Percentiles rank a stretch among this genome's conserved stretches.
Conservation (phyloP, 1,140 invertebrate species). For the Euwallacea fornicatus region DNA sequence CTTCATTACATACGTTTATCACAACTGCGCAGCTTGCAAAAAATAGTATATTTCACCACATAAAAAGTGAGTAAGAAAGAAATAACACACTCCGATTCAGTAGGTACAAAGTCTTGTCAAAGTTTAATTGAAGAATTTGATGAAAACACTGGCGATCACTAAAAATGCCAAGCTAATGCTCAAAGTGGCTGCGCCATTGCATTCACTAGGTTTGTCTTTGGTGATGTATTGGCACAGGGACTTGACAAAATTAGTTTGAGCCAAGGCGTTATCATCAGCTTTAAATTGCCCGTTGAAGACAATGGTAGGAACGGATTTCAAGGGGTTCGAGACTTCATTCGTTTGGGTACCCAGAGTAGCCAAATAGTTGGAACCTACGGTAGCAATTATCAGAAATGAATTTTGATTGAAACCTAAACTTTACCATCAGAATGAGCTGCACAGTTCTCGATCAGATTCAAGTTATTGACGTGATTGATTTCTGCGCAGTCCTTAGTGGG, state of each 20-base stretch:
- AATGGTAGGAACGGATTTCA: conserved; percentile 58
- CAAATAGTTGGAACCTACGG: conserved; percentile 49
- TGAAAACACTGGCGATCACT: conserved; percentile 11
- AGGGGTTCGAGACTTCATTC: conserved; percentile 50
- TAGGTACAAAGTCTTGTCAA: not conserved
- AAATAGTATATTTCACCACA: too few species aligned
- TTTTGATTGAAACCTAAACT: not conserved
- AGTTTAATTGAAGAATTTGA: conserved; percentile 27
- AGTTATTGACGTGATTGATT: conserved; percentile 53
- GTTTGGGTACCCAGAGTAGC: conserved; percentile 54
- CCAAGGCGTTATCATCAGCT: conserved; percentile 43
- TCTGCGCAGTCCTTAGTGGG: conserved; percentile 52
- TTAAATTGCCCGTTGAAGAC: conserved; percentile 54
- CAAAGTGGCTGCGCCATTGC: conserved; percentile 35
- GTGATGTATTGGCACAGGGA: conserved; percentile 46
- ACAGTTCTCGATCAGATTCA: conserved; percentile 55
- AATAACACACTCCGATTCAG: too few species aligned
- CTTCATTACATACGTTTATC: not conserved
- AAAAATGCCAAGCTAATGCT: conserved; percentile 24
- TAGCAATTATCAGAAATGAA: conserved; percentile 3
- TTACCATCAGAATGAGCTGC: conserved; percentile 55
- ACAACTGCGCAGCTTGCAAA: too few species aligned
- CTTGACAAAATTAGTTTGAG: conserved; percentile 47
- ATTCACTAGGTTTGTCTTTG: conserved; percentile 44
- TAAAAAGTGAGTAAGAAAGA: too few species aligned